Evolutionary conservation across 2,888 invertebrate species (phyloP).

Genomic region (Harpalus rubripes): DNA sequence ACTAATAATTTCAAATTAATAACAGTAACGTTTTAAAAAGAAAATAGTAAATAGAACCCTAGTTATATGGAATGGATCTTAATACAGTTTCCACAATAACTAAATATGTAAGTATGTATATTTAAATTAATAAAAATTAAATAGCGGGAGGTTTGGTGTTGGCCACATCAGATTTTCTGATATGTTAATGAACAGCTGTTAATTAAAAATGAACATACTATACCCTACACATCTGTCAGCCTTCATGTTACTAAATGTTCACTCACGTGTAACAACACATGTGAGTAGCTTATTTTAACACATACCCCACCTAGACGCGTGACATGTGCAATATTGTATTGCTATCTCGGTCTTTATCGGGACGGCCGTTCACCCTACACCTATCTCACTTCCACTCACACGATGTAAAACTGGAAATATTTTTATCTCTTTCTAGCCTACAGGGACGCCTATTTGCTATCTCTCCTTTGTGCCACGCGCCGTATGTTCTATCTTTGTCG

Average conservation of each 20-base stretch:
- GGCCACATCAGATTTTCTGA: too few relatives aligned
- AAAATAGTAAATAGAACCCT: too few relatives aligned
- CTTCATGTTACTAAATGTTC: not conserved
- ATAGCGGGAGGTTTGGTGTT: too few relatives aligned
- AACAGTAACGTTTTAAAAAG: too few relatives aligned
- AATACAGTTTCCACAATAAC: too few relatives aligned
- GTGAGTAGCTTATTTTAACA: constrained; percentile 23
- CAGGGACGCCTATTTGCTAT: not conserved
- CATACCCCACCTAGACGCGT: constrained; percentile 12
- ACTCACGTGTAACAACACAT: not conserved
- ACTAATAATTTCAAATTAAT: too few relatives aligned
- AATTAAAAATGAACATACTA: constrained; percentile 15
- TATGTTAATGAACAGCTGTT: too few relatives aligned
- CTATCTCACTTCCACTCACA: not conserved
- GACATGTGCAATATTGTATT: constrained; percentile 13
- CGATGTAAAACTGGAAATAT: not conserved
- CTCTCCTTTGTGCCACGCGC: not conserved
- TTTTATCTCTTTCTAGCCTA: constrained; percentile 3
- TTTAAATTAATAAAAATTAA: too few relatives aligned
- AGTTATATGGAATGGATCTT: too few relatives aligned
- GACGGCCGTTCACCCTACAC: not conserved
- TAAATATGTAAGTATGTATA: too few relatives aligned
- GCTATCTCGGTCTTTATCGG: not conserved
- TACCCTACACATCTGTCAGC: constrained; percentile 7
- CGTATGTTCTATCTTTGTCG: not conserved